These are phyloP conservation scores for Schizotus pectinicornis DNA, from an alignment of 2,888 invertebrate species.

Conservation along the genomic window DNA sequence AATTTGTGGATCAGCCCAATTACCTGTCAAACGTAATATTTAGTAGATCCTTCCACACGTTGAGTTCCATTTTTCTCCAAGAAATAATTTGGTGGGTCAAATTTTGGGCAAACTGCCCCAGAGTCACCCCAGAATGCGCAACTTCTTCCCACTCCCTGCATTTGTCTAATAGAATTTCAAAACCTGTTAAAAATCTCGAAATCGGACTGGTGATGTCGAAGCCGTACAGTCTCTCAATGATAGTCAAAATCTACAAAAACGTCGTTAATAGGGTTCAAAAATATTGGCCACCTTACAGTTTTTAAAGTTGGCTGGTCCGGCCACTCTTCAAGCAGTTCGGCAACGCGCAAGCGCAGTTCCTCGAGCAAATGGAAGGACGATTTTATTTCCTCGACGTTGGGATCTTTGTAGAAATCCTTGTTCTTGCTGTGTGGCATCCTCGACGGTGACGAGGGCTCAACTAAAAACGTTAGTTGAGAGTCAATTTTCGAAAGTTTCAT, in stretches of 20 bases:
- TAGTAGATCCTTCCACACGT: constrained; percentile 85
- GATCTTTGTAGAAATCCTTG: constrained; percentile 82
- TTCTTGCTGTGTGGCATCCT: constrained; percentile 38
- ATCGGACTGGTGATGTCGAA: constrained; percentile 85
- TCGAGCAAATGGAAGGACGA: constrained; percentile 74
- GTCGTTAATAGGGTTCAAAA: not conserved
- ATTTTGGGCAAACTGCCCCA: constrained; percentile 73
- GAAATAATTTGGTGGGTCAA: constrained; percentile 83
- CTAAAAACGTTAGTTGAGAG: constrained; percentile 27
- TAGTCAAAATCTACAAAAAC: constrained; percentile 65
- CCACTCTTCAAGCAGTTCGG: constrained; percentile 76
- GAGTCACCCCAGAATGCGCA: constrained; percentile 84
- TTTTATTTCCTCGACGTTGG: constrained; percentile 79
- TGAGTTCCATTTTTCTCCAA: constrained; percentile 91
- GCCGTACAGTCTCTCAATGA: constrained; percentile 68
- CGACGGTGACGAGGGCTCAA: constrained; percentile 40
- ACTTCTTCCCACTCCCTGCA: constrained; percentile 92
- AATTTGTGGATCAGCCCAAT: too few relatives aligned
- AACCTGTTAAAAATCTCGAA: constrained; percentile 85
- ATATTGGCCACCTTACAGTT: constrained; percentile 64
- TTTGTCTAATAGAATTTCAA: constrained; percentile 86
- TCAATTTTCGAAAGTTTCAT: constrained; percentile 7
- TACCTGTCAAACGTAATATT: constrained; percentile 63
- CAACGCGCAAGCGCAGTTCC: constrained; percentile 67
- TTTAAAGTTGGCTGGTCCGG: constrained; percentile 88